phyloP scores from a whole-genome alignment of 2,797 vertebrate species.

The Menidia menidia region DNA sequence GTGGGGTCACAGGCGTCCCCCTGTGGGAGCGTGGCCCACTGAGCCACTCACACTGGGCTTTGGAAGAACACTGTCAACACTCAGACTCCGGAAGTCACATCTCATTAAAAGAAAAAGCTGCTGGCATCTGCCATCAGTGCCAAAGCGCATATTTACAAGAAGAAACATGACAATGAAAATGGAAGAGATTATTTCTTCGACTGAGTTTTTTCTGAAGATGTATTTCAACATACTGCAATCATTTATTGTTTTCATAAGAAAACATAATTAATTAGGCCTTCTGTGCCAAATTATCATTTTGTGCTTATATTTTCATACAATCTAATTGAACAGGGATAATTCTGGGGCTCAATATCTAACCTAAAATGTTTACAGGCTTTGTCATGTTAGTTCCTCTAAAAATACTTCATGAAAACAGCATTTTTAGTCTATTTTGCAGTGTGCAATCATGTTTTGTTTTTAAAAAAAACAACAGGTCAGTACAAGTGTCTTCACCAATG shows the following conservation, averaged over 20 bases:
- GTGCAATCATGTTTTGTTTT: too few species aligned
- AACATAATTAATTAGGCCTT: neutral
- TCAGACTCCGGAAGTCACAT: conserved; percentile 83
- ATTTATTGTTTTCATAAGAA: neutral
- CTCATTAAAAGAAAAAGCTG: conserved; percentile 78
- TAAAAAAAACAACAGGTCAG: too few species aligned
- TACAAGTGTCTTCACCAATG: too few species aligned
- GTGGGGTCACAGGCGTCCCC: conserved; percentile 82
- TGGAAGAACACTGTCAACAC: conserved; percentile 81
- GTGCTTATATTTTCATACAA: too few species aligned
- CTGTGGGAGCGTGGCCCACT: conserved; percentile 75
- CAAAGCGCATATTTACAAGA: conserved; percentile 53
- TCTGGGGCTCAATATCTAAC: too few species aligned
- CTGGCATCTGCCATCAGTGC: conserved; percentile 76
- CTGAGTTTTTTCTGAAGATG: neutral
- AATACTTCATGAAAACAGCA: too few species aligned
- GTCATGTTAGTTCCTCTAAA: too few species aligned
- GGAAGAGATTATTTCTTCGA: neutral
- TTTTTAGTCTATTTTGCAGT: too few species aligned
- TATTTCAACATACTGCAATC: too few species aligned
- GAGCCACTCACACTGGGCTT: conserved; percentile 69
- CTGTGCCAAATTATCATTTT: too few species aligned
- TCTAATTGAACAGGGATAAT: too few species aligned
- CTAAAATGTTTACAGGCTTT: too few species aligned
- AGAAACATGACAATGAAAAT: conserved; percentile 22